Percentiles rank a stretch among this genome's conserved stretches.
Evolutionary conservation across 2,113 vertebrate genomes (phyloP).

Genomic region (Perca flavescens): DNA sequence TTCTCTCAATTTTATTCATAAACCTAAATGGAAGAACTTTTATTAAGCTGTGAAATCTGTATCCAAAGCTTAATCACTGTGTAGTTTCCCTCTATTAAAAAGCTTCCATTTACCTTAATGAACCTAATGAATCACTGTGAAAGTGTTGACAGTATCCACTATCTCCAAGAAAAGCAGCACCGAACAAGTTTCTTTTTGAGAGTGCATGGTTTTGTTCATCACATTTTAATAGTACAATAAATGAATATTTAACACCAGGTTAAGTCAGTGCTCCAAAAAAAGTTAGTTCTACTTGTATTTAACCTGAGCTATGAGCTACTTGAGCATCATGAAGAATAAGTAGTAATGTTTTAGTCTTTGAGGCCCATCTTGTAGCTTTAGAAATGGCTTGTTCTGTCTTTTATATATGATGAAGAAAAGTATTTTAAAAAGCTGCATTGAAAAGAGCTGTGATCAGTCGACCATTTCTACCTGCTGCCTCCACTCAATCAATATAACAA

Average conservation of each 20-base stretch:
- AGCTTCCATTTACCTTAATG: conserved; percentile 11
- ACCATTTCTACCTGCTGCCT: conserved; percentile 26
- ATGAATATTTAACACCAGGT: conserved; percentile 19
- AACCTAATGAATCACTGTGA: conserved; percentile 7
- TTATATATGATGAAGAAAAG: conserved; percentile 38
- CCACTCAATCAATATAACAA: conserved; percentile 26
- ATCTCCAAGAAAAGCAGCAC: conserved; percentile 14
- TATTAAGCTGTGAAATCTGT: conserved; percentile 1
- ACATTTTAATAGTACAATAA: conserved; percentile 14
- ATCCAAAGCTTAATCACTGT: background rate
- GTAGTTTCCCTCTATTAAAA: background rate
- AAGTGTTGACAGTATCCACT: conserved; percentile 9
- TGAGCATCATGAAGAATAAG: conserved; percentile 30
- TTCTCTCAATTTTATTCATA: background rate
- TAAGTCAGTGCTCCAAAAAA: conserved; percentile 25
- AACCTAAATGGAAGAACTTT: conserved; percentile 10
- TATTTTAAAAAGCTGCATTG: conserved; percentile 34
- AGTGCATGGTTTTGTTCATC: background rate
- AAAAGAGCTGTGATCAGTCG: conserved; percentile 40
- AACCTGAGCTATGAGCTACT: conserved; percentile 27
- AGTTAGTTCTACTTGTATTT: conserved; percentile 12
- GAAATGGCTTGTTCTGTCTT: conserved; percentile 27
- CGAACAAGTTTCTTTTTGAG: conserved; percentile 17
- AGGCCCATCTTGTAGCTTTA: conserved; percentile 24
- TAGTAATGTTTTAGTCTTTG: conserved; percentile 26